Conservation (phyloP, 2,113 vertebrate species). For the Festucalex cinctus region DNA sequence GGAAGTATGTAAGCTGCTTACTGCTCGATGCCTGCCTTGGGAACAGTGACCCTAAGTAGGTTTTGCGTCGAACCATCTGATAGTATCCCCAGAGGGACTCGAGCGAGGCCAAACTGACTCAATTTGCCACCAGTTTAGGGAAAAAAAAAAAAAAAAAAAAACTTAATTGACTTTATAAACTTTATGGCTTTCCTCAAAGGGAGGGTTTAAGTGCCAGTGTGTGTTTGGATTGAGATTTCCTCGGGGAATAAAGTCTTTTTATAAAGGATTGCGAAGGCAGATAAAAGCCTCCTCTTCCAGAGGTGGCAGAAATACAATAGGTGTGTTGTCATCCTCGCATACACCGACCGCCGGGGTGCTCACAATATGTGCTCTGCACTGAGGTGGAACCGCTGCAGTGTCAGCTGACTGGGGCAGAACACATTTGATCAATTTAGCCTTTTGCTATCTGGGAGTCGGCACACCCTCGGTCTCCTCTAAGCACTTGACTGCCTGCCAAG, state of each 20-base stretch:
- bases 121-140: slow-evolving; percentile 60
- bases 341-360: slow-evolving; percentile 29
- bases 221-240: slow-evolving; percentile 46
- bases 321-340: slow-evolving; percentile 55
- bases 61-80: slow-evolving; percentile 51
- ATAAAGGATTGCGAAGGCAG: slow-evolving; percentile 58
- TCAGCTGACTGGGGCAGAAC: slow-evolving; percentile 53
- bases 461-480: slow-evolving; percentile 40
- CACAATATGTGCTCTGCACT: slow-evolving; percentile 45
- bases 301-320: slow-evolving; percentile 67
- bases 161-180: slow-evolving; percentile 69
- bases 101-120: slow-evolving; percentile 38
- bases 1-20: slow-evolving; percentile 51
- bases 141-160: slow-evolving; percentile 34
- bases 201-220: slow-evolving; percentile 57
- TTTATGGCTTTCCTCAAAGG: slow-evolving; percentile 56
- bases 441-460: slow-evolving; percentile 37
- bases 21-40: slow-evolving; percentile 38
- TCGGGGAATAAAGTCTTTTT: slow-evolving; percentile 49
- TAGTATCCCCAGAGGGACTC: slow-evolving; percentile 43
- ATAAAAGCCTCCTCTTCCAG: slow-evolving; percentile 59
- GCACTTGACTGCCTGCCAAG: slow-evolving; percentile 53
- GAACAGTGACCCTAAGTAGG: slow-evolving; percentile 49
- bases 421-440: slow-evolving; percentile 47
- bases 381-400: slow-evolving; percentile 56